Conservation (phyloP, 53 echinoderm and acorn worm genomes). For the Stichopus horrens region DNA sequence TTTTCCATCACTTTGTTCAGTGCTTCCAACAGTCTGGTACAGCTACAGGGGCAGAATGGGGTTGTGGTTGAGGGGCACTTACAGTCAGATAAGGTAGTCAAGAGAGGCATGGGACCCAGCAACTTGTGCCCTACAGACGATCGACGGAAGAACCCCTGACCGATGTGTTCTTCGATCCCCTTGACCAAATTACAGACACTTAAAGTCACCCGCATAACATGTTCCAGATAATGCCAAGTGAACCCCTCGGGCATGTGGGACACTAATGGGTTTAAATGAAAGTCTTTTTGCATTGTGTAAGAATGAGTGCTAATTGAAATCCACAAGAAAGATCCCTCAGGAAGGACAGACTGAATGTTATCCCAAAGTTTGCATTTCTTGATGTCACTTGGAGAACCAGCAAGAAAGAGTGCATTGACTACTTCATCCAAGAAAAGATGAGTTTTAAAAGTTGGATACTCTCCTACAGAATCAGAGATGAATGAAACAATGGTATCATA, state of each 20-base stretch:
- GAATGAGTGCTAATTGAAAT: constrained; percentile 2
- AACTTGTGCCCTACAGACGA: neutral
- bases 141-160: neutral
- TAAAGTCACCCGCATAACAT: neutral
- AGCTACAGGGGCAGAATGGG: neutral
- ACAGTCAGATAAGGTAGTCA: neutral
- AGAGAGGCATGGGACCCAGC: neutral
- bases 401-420: neutral
- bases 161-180: constrained; percentile 1
- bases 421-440: constrained; percentile 20
- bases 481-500: neutral
- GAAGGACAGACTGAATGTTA: neutral
- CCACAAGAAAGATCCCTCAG: constrained; percentile 4
- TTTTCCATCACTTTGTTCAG: neutral
- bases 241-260: neutral
- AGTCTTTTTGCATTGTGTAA: neutral
- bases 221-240: neutral
- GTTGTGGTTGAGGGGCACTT: neutral
- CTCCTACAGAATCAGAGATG: neutral
- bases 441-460: neutral
- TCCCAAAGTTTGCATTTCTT: neutral
- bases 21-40: neutral
- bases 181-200: neutral
- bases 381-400: neutral
- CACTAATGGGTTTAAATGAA: neutral